These are phyloP conservation scores for Venusia cambrica DNA, from an alignment of 2,888 invertebrate genomes.

Conservation along the genomic window DNA sequence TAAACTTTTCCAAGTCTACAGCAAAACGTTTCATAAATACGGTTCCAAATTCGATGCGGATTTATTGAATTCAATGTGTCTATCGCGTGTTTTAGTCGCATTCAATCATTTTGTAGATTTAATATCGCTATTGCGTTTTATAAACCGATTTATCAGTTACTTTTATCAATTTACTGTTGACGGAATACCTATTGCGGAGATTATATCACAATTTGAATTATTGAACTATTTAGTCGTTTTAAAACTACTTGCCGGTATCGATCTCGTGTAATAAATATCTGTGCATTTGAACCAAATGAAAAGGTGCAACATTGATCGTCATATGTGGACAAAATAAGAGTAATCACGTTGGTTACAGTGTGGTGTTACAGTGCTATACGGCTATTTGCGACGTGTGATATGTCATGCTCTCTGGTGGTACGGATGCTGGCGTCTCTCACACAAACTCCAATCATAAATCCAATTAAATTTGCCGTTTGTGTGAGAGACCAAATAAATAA, in stretches of 20 bases:
- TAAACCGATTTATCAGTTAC: conserved; percentile 6
- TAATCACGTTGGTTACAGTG: conserved; percentile 31
- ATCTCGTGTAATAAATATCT: conserved; percentile 18
- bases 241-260: background rate
- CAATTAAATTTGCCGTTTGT: conserved; percentile 41
- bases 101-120: conserved; percentile 7
- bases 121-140: conserved; percentile 11
- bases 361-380: conserved; percentile 50
- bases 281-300: conserved; percentile 23
- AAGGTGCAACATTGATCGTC: conserved; percentile 30
- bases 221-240: background rate
- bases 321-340: conserved; percentile 24
- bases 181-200: too few relatives aligned
- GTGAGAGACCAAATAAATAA: conserved; percentile 46
- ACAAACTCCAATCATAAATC: conserved; percentile 45
- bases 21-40: background rate
- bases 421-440: conserved; percentile 72
- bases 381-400: conserved; percentile 48
- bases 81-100: conserved; percentile 14
- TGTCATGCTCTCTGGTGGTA: conserved; percentile 76
- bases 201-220: background rate
- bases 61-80: conserved; percentile 13
- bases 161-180: conserved; percentile 1
- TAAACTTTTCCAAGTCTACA: too few relatives aligned
- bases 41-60: conserved; percentile 6